A percentile compares a stretch with the other conserved stretches of the same genome.
Conservation (phyloP, 2,797 vertebrate genomes). For the Rhinichthys osculus region DNA sequence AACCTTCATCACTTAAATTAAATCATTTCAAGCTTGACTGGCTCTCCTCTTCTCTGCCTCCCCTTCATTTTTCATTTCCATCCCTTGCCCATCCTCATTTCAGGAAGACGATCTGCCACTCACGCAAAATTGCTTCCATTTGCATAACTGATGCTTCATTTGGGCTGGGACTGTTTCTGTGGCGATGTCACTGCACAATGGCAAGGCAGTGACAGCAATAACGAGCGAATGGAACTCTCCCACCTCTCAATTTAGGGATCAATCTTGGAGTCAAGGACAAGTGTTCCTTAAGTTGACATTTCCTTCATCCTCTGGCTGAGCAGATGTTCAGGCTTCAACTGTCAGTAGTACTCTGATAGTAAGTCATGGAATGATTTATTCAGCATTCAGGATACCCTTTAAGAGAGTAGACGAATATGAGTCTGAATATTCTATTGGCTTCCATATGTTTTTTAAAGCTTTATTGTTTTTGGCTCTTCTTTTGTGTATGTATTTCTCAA, state of each 20-base stretch:
- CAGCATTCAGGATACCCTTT: background rate
- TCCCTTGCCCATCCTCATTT: conserved; percentile 70
- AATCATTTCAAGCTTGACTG: conserved; percentile 83
- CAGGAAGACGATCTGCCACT: conserved; percentile 67
- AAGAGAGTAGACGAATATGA: background rate
- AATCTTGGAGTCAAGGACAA: conserved; percentile 43
- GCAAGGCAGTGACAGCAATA: conserved; percentile 52
- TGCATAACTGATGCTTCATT: conserved; percentile 73
- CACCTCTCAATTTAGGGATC: conserved; percentile 51
- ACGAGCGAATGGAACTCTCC: conserved; percentile 31
- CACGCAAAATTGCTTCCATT: conserved; percentile 72
- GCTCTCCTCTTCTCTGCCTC: conserved; percentile 63
- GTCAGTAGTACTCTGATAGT: conserved; percentile 3
- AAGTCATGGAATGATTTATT: background rate
- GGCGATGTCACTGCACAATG: conserved; percentile 64
- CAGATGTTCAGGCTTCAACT: conserved; percentile 28
- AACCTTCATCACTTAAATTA: conserved; percentile 80
- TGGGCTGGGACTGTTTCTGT: conserved; percentile 52
- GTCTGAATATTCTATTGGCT: background rate
- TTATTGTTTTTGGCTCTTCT: background rate
- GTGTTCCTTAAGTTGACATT: conserved; percentile 33
- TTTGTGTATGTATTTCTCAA: background rate
- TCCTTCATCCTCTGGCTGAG: conserved; percentile 37
- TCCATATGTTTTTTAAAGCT: background rate
- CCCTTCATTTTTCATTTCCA: conserved; percentile 73